Evolutionary conservation across 2,797 vertebrate genomes (phyloP).

Genomic region (Poecilia wingei): DNA sequence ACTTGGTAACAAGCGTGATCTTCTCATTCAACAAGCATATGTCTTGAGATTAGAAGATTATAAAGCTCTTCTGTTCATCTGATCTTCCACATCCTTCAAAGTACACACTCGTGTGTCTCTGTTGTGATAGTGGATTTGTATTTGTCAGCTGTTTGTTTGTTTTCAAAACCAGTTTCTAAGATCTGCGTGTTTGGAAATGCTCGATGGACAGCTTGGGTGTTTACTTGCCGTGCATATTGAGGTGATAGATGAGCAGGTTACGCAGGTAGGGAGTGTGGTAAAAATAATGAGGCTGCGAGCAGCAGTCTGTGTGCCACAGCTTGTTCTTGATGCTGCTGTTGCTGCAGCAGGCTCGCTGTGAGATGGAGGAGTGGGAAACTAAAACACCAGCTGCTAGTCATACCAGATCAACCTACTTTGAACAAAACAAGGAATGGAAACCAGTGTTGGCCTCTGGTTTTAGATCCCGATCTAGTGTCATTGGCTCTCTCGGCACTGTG

Average conservation of each 20-base stretch:
- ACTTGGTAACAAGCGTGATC: neutral
- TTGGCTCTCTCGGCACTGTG: neutral
- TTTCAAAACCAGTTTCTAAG: slow-evolving; percentile 49
- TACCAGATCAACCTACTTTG: slow-evolving; percentile 34
- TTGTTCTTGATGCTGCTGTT: slow-evolving; percentile 41
- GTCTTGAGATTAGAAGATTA: neutral
- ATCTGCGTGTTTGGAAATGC: slow-evolving; percentile 7
- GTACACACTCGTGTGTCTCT: neutral
- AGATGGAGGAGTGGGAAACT: slow-evolving; percentile 34
- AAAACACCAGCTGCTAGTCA: slow-evolving; percentile 48
- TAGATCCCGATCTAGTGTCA: slow-evolving; percentile 8
- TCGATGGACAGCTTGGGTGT: slow-evolving; percentile 25
- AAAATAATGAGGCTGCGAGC: slow-evolving; percentile 33
- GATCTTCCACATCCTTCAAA: neutral
- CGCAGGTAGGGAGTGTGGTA: slow-evolving; percentile 26
- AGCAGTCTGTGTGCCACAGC: slow-evolving; percentile 39
- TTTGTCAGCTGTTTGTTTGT: slow-evolving; percentile 50
- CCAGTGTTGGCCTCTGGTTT: slow-evolving; percentile 17
- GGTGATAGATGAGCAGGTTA: slow-evolving; percentile 30
- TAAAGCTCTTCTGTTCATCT: neutral
- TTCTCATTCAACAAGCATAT: neutral
- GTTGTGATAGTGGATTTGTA: slow-evolving; percentile 1
- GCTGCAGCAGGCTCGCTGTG: slow-evolving; percentile 23
- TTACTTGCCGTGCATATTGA: slow-evolving; percentile 18
- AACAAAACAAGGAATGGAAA: slow-evolving; percentile 16